Conservation (phyloP, 2,113 vertebrate species). For the Eulemur macaco region DNA sequence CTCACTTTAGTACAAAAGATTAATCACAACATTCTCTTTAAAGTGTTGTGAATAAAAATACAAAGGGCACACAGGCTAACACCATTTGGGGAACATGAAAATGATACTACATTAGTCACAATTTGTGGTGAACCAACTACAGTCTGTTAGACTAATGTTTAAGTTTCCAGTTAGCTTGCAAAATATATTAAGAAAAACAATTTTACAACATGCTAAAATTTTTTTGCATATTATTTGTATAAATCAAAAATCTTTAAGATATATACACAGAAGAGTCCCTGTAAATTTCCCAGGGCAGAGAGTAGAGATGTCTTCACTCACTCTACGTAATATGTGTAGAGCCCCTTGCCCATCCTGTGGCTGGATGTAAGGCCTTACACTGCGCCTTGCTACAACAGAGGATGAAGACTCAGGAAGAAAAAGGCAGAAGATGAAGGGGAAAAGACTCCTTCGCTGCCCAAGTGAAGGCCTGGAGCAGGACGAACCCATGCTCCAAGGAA, state of each 20-base stretch:
- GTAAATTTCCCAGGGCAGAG: neutral
- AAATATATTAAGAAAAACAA: conserved; percentile 18
- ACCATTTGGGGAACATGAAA: neutral
- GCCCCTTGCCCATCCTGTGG: neutral
- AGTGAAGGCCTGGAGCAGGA: neutral
- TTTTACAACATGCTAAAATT: neutral
- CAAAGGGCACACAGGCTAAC: neutral
- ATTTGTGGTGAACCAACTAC: neutral
- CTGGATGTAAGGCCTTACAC: neutral
- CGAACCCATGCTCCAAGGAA: neutral
- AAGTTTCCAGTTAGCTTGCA: neutral
- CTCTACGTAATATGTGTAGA: neutral
- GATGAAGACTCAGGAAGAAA: neutral
- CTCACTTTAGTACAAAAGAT: neutral
- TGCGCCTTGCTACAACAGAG: conserved; percentile 1
- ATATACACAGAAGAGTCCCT: neutral
- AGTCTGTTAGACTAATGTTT: neutral
- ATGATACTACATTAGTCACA: neutral
- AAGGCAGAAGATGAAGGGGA: neutral
- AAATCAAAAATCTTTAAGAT: neutral
- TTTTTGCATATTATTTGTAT: neutral
- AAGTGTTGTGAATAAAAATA: neutral
- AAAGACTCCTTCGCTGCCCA: neutral
- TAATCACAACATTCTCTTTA: neutral
- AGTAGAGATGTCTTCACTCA: neutral